Base-by-base conservation (phyloP, 2,888 invertebrate genomes). In the Encarsia formosa region DNA sequence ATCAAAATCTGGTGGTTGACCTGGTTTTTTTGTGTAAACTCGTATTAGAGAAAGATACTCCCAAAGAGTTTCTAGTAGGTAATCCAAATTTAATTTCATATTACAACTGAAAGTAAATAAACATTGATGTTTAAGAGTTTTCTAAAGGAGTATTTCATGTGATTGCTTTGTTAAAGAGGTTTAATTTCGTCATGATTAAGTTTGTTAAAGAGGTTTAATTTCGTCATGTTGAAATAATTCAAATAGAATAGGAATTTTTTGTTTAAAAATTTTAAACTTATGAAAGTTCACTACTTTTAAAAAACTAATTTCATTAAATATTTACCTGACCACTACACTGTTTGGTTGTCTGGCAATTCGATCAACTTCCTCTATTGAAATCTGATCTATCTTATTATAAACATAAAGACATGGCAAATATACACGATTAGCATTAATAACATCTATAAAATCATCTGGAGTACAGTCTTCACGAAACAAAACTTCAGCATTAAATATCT, bases 381-480 rank as follows among this genome's bases (percentile, higher is more conserved):
- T 93, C 79, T 99, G 97, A 84, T 99, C 99, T 65, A 99, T 95
- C 82, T 99, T 99, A 77, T 99, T 99, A 78, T 98, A 99, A 49
- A 98, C 95, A 78, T 98, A 99, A 49, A 99, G 76, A 75, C 99
- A 99, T 47, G 97, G 95, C 70, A 99, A 80, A 77, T 98, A 97
- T 13, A 61, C 61, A 59, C 97, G 83, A 78, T 95, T 97, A 9
- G 91, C 96, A 44, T 91, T 87, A 62, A 99, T 94, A 46, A 99
- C 96, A 78, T 99, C 99, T 61, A 99, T 98, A 67, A 99, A 82
- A 69, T 99, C 98, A 75, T 99, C 99, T 0, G 93, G 86, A 2
- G 87, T 87, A 70, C 90, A 91, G 75, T 99, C 98, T 73, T 99
- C 98, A 37, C 98, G 82, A 75, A 99, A 98, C 49, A 99, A 77